These are phyloP conservation scores for Apis laboriosa DNA, from an alignment of 1,140 invertebrate genomes.

Conservation along the genomic window DNA sequence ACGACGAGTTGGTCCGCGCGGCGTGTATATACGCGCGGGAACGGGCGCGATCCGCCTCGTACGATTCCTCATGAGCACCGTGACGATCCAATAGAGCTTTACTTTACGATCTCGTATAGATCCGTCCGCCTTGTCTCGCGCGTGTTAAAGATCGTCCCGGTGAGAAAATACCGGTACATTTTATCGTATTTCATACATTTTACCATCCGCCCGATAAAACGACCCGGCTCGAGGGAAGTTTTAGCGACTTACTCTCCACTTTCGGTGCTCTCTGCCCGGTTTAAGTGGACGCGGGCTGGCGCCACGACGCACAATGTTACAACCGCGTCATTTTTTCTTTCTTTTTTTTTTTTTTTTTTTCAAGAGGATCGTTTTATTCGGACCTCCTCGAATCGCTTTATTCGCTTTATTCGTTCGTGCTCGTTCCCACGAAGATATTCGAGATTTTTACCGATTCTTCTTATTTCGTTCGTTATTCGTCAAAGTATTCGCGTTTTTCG, in stretches of 20 bases:
- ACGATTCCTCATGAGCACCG: constrained; percentile 51
- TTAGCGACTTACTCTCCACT: constrained; percentile 30
- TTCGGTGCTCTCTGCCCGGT: neutral
- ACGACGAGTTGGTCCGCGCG: constrained; percentile 61
- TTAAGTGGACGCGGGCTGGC: constrained; percentile 28
- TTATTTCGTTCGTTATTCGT: too few species aligned
- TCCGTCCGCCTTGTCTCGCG: constrained; percentile 42
- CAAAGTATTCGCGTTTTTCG: too few species aligned
- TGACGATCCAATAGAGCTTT: constrained; percentile 62
- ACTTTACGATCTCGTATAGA: constrained; percentile 66
- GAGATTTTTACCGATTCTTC: too few species aligned
- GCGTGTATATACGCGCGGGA: neutral
- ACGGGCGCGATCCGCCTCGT: constrained; percentile 50
- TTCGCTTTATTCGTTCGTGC: neutral
- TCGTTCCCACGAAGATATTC: too few species aligned
- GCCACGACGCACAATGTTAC: constrained; percentile 30
- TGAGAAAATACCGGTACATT: constrained; percentile 56
- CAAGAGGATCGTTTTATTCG: constrained; percentile 33
- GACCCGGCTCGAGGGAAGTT: neutral
- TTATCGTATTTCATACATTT: constrained; percentile 59
- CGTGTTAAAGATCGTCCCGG: constrained; percentile 54
- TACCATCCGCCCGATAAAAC: constrained; percentile 46
- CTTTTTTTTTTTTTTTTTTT: neutral
- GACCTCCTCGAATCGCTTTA: constrained; percentile 37
- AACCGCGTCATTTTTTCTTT: constrained; percentile 8